Conservation (phyloP, 2,888 invertebrate genomes). For the Cinara cedri region DNA sequence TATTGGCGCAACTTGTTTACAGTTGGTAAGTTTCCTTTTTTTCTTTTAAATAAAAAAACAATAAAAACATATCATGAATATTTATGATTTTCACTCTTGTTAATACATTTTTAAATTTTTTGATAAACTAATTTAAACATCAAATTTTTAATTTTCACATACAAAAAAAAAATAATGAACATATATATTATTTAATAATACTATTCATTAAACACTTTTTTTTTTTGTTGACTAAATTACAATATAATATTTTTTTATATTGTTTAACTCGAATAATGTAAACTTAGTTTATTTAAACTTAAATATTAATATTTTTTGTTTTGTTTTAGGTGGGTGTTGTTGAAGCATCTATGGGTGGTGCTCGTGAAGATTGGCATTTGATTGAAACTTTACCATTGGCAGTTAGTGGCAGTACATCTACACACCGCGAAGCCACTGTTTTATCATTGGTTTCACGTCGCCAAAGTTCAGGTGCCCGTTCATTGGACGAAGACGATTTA, state of each 20-base stretch:
- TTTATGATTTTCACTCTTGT: too few relatives aligned
- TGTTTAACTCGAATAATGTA: too few relatives aligned
- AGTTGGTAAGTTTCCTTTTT: conserved; percentile 66
- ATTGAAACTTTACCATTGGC: conserved; percentile 76
- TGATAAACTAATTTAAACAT: too few relatives aligned
- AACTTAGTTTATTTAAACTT: too few relatives aligned
- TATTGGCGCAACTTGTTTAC: conserved; percentile 78
- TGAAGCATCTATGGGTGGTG: conserved; percentile 59
- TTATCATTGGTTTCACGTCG: conserved; percentile 68
- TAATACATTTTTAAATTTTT: too few relatives aligned
- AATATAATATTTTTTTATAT: too few relatives aligned
- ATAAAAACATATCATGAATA: neutral
- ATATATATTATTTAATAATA: too few relatives aligned
- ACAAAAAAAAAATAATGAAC: too few relatives aligned
- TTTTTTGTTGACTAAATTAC: too few relatives aligned
- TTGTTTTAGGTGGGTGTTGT: conserved; percentile 60
- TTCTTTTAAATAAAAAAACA: neutral
- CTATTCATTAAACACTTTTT: too few relatives aligned
- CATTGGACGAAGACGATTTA: conserved; percentile 66
- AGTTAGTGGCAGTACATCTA: conserved; percentile 73
- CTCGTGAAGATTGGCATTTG: conserved; percentile 68
- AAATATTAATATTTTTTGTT: neutral
- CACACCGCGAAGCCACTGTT: conserved; percentile 74
- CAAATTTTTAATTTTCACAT: too few relatives aligned
- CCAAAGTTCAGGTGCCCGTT: conserved; percentile 64